A percentile compares a stretch with the other conserved stretches of the same genome.
Conservation (phyloP, 2,113 vertebrate genomes). For the Platichthys flesus region DNA sequence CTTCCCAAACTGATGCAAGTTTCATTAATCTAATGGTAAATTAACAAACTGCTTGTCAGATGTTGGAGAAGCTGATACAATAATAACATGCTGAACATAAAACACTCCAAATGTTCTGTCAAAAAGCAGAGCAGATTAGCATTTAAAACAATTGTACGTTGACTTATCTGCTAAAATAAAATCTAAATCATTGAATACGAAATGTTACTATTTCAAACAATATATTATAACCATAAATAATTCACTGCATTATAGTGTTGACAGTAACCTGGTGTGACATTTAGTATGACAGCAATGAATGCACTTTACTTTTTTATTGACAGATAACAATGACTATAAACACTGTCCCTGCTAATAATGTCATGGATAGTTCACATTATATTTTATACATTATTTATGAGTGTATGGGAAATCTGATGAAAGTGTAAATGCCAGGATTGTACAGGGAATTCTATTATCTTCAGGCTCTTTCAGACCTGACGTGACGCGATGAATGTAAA, state of each 20-base stretch:
- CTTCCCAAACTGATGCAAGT: background rate
- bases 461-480: background rate
- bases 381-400: background rate
- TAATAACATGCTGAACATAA: background rate
- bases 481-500: background rate
- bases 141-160: background rate
- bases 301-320: background rate
- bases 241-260: background rate
- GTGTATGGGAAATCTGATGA: background rate
- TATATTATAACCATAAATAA: background rate
- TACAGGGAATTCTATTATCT: background rate
- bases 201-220: background rate
- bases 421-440: no score
- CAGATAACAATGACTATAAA: background rate
- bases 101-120: conserved; percentile 1
- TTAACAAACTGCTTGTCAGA: background rate
- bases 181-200: background rate
- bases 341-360: background rate
- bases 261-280: background rate
- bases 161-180: background rate
- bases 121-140: background rate
- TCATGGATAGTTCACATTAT: no score
- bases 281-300: conserved; percentile 13
- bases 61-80: background rate
- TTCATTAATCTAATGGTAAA: background rate